Base-by-base conservation (phyloP, 2,113 vertebrate genomes). In the Phrynosoma blainvillii region DNA sequence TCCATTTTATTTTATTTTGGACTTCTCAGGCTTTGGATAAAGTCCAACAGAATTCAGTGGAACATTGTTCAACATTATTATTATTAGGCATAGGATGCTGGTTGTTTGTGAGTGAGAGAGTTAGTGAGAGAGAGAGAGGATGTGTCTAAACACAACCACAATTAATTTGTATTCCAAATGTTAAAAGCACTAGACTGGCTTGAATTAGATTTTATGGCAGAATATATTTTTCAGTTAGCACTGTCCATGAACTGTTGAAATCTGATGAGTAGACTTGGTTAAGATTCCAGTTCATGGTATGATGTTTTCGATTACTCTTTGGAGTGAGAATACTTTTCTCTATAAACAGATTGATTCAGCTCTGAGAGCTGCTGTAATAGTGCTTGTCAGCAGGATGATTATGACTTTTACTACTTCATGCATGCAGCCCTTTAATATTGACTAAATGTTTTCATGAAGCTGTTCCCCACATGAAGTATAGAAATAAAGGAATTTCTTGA, bases 251-350 rank as follows among this genome's bases (percentile, higher is more conserved):
- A 20, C 8, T 27, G 1, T 23, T 91, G 2, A 32, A 2, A 0
- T 16, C 0, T 84, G 30, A 82, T 76, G 23, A 84, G 11, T 42
- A 16, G 47, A 47, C 47, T 47, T 30, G 1, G 36, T 83, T 84
- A 54, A 66, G 23, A 40, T 30, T n/a, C 75, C n/a, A 40, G 65
- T 1, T 88, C 2, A 54, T 47, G 2, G 0, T 82, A 13, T 40
- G 0, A 23, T 87, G 30, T 13, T 85, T 0, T 0, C 25, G 20
- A 5, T 81, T 85, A 10, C 27, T 32, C 0, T 79, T 84, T 90
- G 16, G 0, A n/a, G 7, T 54, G 73, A 70, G 1, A 27, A 59
- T 62, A 0, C 18, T 23, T 18, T 75, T 0, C 5, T 47, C 2
- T 40, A 47, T 40, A 47, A 12, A 23, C 8, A 30, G 79, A 52